Conservation (phyloP, 2,888 invertebrate genomes). For the Eugnorisma glareosa region DNA sequence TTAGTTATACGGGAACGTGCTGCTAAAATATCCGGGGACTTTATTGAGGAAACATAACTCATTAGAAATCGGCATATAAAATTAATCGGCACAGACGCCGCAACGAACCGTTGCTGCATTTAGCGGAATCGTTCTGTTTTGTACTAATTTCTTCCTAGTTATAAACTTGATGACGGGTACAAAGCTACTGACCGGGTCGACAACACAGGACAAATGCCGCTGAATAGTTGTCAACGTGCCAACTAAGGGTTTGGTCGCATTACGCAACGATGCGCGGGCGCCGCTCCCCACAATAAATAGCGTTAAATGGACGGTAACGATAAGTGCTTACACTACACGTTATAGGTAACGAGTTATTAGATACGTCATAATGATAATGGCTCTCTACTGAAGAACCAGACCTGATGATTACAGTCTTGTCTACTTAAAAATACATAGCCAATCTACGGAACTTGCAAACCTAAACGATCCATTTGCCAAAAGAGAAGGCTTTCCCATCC, state of each 20-base stretch:
- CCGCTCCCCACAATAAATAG: conserved; percentile 38
- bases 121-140: conserved; percentile 42
- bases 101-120: conserved; percentile 33
- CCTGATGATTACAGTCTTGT: not conserved
- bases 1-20: conserved; percentile 39
- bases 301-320: conserved; percentile 54
- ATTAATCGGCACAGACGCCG: conserved; percentile 57
- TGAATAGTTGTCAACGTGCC: conserved; percentile 87
- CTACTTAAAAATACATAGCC: conserved; percentile 37
- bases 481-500: not conserved
- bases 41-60: conserved; percentile 74
- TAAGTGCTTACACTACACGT: conserved; percentile 39
- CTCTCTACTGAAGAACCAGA: not conserved
- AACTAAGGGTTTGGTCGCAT: conserved; percentile 70
- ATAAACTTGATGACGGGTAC: conserved; percentile 60
- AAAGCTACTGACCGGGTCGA: conserved; percentile 83
- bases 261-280: conserved; percentile 60
- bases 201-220: conserved; percentile 81
- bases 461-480: conserved; percentile 11
- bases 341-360: conserved; percentile 20
- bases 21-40: conserved; percentile 66
- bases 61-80: conserved; percentile 62
- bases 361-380: conserved; percentile 16
- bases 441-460: conserved; percentile 22
- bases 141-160: conserved; percentile 64